Evolutionary conservation across 2,113 vertebrate species (phyloP).

Genomic region (Phalacrocorax carbo): DNA sequence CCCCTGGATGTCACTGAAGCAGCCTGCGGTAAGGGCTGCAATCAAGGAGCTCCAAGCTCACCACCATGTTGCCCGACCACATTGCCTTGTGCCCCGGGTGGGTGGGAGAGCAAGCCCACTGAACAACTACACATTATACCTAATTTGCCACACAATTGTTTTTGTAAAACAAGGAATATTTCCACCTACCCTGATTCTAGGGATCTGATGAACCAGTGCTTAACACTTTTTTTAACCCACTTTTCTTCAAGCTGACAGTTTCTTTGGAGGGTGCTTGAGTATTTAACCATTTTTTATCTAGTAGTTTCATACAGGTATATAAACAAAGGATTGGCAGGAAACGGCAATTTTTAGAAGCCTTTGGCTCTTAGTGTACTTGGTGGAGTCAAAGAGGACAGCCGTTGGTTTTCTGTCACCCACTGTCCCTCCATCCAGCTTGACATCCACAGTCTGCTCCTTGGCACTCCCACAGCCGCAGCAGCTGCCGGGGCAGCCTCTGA

Average conservation of each 20-base stretch:
- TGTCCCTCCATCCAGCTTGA: neutral
- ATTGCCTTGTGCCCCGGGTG: neutral
- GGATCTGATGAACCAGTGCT: neutral
- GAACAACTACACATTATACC: rapidly evolving
- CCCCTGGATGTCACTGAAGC: neutral
- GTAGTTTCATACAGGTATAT: neutral
- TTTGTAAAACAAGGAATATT: neutral
- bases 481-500: neutral
- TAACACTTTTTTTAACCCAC: neutral
- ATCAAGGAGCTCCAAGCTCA: neutral
- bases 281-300: neutral
- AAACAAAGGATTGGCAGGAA: neutral
- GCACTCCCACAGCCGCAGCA: neutral
- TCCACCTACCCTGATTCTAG: neutral
- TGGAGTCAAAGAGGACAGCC: neutral
- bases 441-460: neutral
- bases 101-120: neutral
- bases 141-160: neutral
- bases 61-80: rapidly evolving
- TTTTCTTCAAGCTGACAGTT: neutral
- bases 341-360: neutral
- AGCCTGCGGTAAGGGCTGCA: neutral
- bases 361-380: neutral
- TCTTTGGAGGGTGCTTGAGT: neutral
- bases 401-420: neutral